A percentile compares a stretch with the other conserved stretches of the same genome.
phyloP scores from a whole-genome alignment of 2,113 vertebrate genomes.

The Prietella phreatophila region DNA sequence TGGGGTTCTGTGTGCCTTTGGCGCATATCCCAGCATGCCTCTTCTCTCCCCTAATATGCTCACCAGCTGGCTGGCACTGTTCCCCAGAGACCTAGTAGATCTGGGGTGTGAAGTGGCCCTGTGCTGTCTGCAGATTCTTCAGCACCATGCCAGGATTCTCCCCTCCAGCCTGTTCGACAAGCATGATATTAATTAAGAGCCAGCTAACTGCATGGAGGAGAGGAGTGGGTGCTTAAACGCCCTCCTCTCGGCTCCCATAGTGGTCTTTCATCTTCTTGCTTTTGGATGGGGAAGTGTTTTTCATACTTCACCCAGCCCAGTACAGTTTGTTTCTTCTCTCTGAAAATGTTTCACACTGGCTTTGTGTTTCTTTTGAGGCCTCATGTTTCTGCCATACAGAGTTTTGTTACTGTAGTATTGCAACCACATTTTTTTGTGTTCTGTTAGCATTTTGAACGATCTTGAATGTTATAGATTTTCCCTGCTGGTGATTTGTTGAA shows the following conservation, averaged over 20 bases:
- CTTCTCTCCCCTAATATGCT: conserved; percentile 2
- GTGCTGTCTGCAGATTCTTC: conserved; percentile 6
- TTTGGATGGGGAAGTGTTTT: conserved; percentile 7
- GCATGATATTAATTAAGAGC: conserved; percentile 30
- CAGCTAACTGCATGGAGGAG: background rate
- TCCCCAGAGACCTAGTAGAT: conserved; percentile 2
- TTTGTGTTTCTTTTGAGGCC: background rate
- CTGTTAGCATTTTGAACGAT: background rate
- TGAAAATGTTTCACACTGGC: background rate
- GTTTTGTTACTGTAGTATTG: background rate
- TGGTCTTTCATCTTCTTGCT: conserved; percentile 9
- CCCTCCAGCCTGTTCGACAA: conserved; percentile 7
- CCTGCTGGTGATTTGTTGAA: background rate
- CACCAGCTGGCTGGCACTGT: conserved; percentile 32
- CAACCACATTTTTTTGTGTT: background rate
- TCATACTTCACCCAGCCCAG: conserved; percentile 15
- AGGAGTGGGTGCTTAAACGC: background rate
- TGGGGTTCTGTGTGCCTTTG: background rate
- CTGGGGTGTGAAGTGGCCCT: conserved; percentile 29
- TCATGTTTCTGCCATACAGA: background rate
- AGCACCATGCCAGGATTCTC: conserved; percentile 26
- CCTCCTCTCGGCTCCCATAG: background rate
- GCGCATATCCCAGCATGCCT: conserved; percentile 14
- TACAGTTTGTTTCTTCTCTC: conserved; percentile 13
- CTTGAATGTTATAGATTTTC: background rate